These are phyloP conservation scores for Corella eumyota DNA, from an alignment of 23 tunicate species.

Conservation along the genomic window DNA sequence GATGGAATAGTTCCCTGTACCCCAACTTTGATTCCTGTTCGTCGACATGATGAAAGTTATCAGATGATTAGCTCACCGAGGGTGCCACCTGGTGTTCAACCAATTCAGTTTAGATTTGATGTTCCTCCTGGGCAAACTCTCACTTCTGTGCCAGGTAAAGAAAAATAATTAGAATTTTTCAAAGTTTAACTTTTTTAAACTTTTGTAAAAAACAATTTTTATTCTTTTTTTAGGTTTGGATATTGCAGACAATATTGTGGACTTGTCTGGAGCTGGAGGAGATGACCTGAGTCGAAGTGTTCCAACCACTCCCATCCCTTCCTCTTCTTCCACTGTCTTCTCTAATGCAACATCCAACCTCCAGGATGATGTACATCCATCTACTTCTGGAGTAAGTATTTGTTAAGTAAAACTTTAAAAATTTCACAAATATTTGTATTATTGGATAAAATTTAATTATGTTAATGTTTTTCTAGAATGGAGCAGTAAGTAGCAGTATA, in stretches of 20 bases:
- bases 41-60: conserved; percentile 66
- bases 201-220: no score
- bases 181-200: no score
- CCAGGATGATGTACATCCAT: conserved; percentile 12
- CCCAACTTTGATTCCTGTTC: conserved; percentile 46
- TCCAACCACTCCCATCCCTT: conserved; percentile 33
- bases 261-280: conserved; percentile 64
- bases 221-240: conserved; percentile 59
- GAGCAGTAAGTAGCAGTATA: conserved; percentile 79
- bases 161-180: no score
- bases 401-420: not conserved
- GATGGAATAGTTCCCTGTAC: conserved; percentile 90
- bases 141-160: conserved; percentile 42
- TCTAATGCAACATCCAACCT: not conserved
- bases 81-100: conserved; percentile 47
- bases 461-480: conserved; percentile 20
- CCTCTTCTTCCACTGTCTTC: conserved; percentile 23
- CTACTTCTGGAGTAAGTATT: conserved; percentile 18
- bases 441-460: not conserved
- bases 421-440: not conserved
- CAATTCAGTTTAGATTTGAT: conserved; percentile 69
- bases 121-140: conserved; percentile 30
- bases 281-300: conserved; percentile 35
- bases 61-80: conserved; percentile 78
- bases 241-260: conserved; percentile 80